These are phyloP conservation scores for Zonitis immaculata DNA, from an alignment of 2,888 invertebrate genomes.

Conservation along the genomic window DNA sequence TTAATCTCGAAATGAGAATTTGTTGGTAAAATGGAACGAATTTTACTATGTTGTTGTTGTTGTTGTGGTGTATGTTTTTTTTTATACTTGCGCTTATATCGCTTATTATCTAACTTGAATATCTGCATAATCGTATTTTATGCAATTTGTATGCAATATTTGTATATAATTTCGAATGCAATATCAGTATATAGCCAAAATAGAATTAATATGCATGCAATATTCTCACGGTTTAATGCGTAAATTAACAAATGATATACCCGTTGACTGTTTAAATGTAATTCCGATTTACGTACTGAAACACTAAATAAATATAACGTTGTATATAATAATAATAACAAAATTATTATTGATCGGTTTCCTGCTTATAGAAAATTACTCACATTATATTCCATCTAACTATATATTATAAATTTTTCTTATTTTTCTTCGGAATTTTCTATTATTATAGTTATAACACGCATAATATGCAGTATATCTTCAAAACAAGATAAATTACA, in stretches of 20 bases:
- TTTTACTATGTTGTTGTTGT: too few species aligned
- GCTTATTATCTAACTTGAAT: too few species aligned
- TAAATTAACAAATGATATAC: slow-evolving; percentile 25
- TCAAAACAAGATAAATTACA: slow-evolving; percentile 7
- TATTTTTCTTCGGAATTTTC: neutral
- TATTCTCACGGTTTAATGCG: slow-evolving; percentile 23
- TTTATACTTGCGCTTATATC: too few species aligned
- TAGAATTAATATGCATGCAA: slow-evolving; percentile 27
- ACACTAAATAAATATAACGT: too few species aligned
- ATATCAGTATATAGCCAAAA: slow-evolving; percentile 8
- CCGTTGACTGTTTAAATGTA: slow-evolving; percentile 12
- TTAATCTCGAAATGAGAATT: too few species aligned
- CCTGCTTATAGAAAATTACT: too few species aligned
- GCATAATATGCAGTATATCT: neutral
- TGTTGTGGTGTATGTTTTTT: too few species aligned
- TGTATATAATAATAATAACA: too few species aligned
- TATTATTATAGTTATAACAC: neutral
- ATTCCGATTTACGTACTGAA: too few species aligned
- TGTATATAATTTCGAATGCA: slow-evolving; percentile 1
- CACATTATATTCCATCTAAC: too few species aligned
- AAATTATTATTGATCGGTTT: too few species aligned
- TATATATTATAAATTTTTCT: neutral
- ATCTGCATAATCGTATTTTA: neutral
- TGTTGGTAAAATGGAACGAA: too few species aligned
- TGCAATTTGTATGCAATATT: slow-evolving; percentile 14